Evolutionary conservation across 2,113 vertebrate species (phyloP), one percentile per base, ranked within the genome.

Genomic region (Anas platyrhynchos): DNA sequence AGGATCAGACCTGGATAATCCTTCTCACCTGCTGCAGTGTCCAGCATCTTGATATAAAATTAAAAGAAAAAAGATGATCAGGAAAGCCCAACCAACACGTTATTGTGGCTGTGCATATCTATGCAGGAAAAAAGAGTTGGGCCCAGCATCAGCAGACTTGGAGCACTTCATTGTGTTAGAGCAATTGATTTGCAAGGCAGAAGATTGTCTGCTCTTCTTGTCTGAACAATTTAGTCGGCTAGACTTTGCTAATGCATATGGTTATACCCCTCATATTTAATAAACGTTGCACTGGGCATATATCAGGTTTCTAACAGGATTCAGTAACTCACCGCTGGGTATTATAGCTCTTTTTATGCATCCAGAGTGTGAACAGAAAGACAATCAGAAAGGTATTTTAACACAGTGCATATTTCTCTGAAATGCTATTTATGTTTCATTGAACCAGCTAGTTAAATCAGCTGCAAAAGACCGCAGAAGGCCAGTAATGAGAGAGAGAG

Each of bases 401-500:
- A 78, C 54, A 87, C 48, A 44, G 38, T 31, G 80, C 83, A 80
- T 54, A 4, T 91, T 92, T 93, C 59, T 96, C 91, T 74, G 83
- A 91, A 86, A 85, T 38, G 55, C 83, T 89, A 81, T 97, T 97
- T 94, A 81, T 97, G 93, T 94, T 89, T 93, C 75, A 95, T 91
- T 95, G 93, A 95, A 93, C 81, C 43, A 66, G 54, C 55, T 80
- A 54, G 69, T 62, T 81, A 86, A 86, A 81, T 75, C 69, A 59
- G 62, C 68, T 95, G 92, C 91, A 95, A 96, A 92, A 88, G 77
- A 75, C 36, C 3, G 2, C 38, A 31, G 80, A 94, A 94, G 82
- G 77, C 81, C 38, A 95, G 31, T 91, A 96, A 96, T 56, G 75
- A 94, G 91, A 6, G 6, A 74, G 25, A 43, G 58, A 96, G 52